Conservation (phyloP, 2,797 vertebrate species). For the Pangasius macronema region DNA sequence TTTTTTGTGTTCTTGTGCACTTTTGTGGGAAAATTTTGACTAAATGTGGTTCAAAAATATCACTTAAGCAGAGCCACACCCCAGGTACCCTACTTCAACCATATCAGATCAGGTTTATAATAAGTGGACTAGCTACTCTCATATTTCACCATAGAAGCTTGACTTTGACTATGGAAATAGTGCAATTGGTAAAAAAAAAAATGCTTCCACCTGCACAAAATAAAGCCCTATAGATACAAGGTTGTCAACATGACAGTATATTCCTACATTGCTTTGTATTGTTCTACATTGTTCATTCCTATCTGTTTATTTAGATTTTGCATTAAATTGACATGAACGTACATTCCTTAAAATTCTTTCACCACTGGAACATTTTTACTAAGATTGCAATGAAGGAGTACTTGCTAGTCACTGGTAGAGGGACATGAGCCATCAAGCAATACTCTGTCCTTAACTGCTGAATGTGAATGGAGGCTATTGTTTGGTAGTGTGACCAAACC, state of each 20-base stretch:
- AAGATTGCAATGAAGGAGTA: not conserved
- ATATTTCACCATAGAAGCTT: not conserved
- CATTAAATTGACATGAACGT: not conserved
- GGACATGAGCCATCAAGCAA: constrained; percentile 18
- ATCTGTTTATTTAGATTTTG: not conserved
- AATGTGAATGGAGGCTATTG: constrained; percentile 54
- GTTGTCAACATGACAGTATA: not conserved
- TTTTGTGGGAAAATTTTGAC: not conserved
- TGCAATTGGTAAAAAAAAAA: not conserved
- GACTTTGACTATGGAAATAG: not conserved
- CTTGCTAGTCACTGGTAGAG: not conserved
- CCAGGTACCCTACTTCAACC: not conserved
- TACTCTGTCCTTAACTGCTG: constrained; percentile 15
- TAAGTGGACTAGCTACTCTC: not conserved
- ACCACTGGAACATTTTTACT: not conserved
- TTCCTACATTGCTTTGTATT: not conserved
- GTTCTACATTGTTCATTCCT: not conserved
- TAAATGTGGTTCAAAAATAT: not conserved
- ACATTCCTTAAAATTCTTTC: not conserved
- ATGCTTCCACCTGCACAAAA: not conserved
- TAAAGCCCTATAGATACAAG: too few relatives aligned
- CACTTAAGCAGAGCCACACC: not conserved
- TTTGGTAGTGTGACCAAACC: constrained; percentile 46
- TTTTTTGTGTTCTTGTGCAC: not conserved
- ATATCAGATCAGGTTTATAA: not conserved